Evolutionary conservation across 2,797 vertebrate genomes (phyloP).

Genomic region (Coregonus ussuriensis): DNA sequence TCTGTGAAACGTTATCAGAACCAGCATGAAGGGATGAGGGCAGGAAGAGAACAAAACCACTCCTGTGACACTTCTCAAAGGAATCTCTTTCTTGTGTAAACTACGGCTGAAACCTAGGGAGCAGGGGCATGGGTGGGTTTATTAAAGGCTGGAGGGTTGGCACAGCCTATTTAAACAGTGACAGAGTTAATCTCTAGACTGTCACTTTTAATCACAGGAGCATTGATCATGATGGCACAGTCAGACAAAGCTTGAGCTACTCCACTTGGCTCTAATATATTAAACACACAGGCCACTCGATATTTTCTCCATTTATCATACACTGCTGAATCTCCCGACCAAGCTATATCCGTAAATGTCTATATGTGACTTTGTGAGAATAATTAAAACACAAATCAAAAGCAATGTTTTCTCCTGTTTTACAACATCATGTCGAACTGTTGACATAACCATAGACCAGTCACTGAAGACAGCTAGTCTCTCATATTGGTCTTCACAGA

Average conservation of each 20-base stretch:
- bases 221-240: constrained; percentile 46
- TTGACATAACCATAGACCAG: neutral
- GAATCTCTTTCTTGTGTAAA: constrained; percentile 58
- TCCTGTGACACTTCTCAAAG: constrained; percentile 36
- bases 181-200: constrained; percentile 61
- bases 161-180: constrained; percentile 53
- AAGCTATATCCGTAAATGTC: neutral
- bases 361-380: neutral
- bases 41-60: constrained; percentile 9
- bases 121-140: constrained; percentile 25
- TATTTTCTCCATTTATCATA: constrained; percentile 9
- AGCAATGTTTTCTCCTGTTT: neutral
- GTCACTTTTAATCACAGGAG: constrained; percentile 56
- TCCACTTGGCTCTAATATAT: constrained; percentile 6
- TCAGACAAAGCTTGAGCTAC: constrained; percentile 6
- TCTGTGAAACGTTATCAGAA: constrained; percentile 26
- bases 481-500: neutral
- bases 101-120: constrained; percentile 39
- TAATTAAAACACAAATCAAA: constrained; percentile 14
- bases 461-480: neutral
- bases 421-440: neutral
- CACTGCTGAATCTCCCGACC: neutral
- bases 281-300: neutral
- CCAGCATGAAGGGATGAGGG: constrained; percentile 5
- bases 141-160: constrained; percentile 38